phyloP scores from a whole-genome alignment of 37 sponge, comb jelly and placozoan genomes.

The Beroe forskalii region DNA sequence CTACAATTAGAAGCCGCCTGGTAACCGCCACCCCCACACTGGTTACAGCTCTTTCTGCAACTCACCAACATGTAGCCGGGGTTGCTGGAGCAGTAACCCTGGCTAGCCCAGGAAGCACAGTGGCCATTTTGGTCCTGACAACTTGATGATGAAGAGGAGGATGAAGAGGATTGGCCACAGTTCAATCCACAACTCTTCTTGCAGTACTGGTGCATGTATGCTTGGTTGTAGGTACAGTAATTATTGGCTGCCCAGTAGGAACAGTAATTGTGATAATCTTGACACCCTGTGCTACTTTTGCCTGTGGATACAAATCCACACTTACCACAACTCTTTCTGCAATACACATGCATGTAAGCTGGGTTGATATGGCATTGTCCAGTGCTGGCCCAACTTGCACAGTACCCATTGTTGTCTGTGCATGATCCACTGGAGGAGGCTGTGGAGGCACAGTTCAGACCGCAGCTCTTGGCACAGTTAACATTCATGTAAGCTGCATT shows the following conservation, averaged over 20 bases:
- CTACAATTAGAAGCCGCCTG: not conserved
- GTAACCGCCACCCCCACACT: no score
- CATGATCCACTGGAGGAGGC: not conserved
- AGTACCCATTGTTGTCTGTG: not conserved
- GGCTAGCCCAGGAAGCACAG: slow-evolving; percentile 4
- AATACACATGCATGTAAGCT: slow-evolving; percentile 5
- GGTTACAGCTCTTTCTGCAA: slow-evolving; percentile 2
- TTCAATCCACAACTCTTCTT: not conserved
- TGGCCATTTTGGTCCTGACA: not conserved
- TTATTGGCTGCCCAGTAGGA: not conserved
- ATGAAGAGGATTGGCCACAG: not conserved
- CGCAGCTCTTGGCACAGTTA: slow-evolving; percentile 12
- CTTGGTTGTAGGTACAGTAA: slow-evolving; percentile 9
- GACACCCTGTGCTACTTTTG: not conserved
- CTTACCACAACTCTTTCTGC: not conserved
- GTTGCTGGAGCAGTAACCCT: not conserved
- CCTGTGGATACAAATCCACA: not conserved
- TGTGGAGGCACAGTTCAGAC: not conserved
- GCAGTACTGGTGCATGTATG: slow-evolving; percentile 12
- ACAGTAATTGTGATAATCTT: not conserved
- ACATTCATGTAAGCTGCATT: not conserved
- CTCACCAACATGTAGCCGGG: slow-evolving; percentile 3
- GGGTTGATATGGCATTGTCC: slow-evolving; percentile 18
- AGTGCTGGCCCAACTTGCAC: not conserved
- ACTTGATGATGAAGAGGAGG: not conserved